Base-by-base conservation (phyloP, 2,113 vertebrate species). In the Procapra przewalskii region DNA sequence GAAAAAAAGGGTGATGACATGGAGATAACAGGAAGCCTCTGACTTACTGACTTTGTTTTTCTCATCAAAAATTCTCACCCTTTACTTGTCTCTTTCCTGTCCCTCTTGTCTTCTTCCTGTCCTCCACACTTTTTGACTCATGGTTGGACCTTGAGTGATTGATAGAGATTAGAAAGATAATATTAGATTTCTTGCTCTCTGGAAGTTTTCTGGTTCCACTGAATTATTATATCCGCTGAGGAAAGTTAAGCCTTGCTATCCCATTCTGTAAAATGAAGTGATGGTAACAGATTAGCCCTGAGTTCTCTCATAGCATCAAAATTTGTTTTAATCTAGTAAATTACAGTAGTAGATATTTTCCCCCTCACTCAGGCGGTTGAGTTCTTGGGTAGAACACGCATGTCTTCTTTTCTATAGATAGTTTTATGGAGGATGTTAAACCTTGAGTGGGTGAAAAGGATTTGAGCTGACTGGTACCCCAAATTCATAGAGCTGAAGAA, bases 241-340 rank as follows among this genome's bases (percentile, higher is more conserved):
- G 54, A 88, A 90, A 60, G 91, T 89, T 84, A 86, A 89, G 33
- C 95, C 48, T 96, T 93, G n/a, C 48, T 95, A 96, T 89, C 21
- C 50, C 29, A 75, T 94, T 94, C 23, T 91, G 40, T 64, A 83
- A 87, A 79, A 82, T 80, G 62, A 62, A 95, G 92, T 23, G 33
- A 36, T 45, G 13, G 40, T 95, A 82, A 81, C 80, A 33, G 54
- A 83, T 88, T 90, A 80, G 12, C 33, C 25, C 29, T 31, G 45
- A 80, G 6, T 95, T 93, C 36, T 33, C 31, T 80, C 88, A 75
- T 4, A 48, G 33, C 75, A 48, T 31, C 16, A n/a, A 60, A 75
- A 80, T 50, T 89, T 89, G 67, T 91, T 90, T 75, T 84, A 94
- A 84, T 92, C 43, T 95, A 31, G 77, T 77, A 88, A 95, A 33